phyloP scores from a whole-genome alignment of 2,797 vertebrate species.

The Echeneis naucrates region DNA sequence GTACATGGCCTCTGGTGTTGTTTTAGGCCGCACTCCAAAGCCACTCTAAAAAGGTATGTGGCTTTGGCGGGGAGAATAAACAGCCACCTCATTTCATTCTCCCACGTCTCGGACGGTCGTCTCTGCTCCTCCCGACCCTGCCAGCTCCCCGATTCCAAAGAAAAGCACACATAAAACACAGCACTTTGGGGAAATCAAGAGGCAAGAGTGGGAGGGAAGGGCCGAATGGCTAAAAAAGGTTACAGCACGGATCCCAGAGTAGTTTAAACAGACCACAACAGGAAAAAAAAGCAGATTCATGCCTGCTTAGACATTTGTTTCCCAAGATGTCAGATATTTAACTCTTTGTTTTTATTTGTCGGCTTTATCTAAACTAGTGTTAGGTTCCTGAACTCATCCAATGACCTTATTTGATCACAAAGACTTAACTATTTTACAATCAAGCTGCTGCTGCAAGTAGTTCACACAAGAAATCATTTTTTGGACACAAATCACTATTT shows the following conservation, averaged over 20 bases:
- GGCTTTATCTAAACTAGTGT: neutral
- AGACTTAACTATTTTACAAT: neutral
- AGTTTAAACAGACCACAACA: slow-evolving; percentile 29
- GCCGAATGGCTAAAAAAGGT: slow-evolving; percentile 65
- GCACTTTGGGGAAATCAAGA: slow-evolving; percentile 78
- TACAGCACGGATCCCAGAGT: slow-evolving; percentile 35
- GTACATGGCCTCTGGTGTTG: slow-evolving; percentile 77
- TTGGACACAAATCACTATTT: neutral
- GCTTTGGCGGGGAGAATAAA: slow-evolving; percentile 78
- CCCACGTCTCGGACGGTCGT: slow-evolving; percentile 72
- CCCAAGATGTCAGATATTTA: neutral
- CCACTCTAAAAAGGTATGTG: slow-evolving; percentile 82
- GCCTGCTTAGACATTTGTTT: slow-evolving; percentile 20
- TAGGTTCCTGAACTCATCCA: neutral
- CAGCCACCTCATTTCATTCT: slow-evolving; percentile 80
- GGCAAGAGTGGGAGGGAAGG: slow-evolving; percentile 42
- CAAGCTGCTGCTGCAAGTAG: neutral
- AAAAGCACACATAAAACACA: slow-evolving; percentile 77
- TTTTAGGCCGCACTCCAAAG: slow-evolving; percentile 78
- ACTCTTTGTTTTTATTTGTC: neutral
- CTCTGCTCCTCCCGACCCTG: slow-evolving; percentile 71
- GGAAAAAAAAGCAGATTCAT: slow-evolving; percentile 29
- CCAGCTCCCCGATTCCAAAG: slow-evolving; percentile 63
- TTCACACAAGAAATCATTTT: slow-evolving; percentile 1
- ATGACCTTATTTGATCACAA: neutral